These are phyloP conservation scores for Cryptomyrus ogoouensis DNA, from an alignment of 2,113 vertebrate species.

Conservation along the genomic window DNA sequence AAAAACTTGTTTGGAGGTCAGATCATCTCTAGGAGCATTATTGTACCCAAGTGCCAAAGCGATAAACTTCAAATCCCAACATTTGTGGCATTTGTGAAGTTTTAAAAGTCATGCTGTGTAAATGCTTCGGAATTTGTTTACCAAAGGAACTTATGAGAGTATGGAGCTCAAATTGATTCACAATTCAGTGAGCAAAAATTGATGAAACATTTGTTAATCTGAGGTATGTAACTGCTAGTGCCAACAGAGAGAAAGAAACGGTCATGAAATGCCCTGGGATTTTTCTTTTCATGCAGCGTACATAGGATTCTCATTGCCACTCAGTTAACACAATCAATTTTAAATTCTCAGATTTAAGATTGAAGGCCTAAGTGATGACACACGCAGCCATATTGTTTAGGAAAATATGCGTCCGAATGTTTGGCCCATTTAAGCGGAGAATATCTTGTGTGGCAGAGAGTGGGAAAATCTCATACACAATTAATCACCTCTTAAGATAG, in stretches of 20 bases:
- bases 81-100: conserved; percentile 7
- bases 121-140: neutral
- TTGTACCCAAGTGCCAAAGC: neutral
- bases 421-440: neutral
- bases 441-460: neutral
- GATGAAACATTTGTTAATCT: neutral
- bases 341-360: neutral
- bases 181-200: neutral
- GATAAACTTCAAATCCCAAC: conserved; percentile 4
- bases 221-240: neutral
- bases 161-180: neutral
- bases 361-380: neutral
- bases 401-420: neutral
- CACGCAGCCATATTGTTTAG: neutral
- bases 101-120: neutral
- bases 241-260: neutral
- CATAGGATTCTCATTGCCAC: neutral
- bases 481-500: neutral
- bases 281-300: neutral
- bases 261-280: neutral
- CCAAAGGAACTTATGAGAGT: neutral
- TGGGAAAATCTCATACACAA: neutral
- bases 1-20: conserved; percentile 6
- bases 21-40: neutral
- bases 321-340: neutral